phyloP scores from a whole-genome alignment of 2,888 invertebrate genomes.

The Stenoptilia bipunctidactyla region DNA sequence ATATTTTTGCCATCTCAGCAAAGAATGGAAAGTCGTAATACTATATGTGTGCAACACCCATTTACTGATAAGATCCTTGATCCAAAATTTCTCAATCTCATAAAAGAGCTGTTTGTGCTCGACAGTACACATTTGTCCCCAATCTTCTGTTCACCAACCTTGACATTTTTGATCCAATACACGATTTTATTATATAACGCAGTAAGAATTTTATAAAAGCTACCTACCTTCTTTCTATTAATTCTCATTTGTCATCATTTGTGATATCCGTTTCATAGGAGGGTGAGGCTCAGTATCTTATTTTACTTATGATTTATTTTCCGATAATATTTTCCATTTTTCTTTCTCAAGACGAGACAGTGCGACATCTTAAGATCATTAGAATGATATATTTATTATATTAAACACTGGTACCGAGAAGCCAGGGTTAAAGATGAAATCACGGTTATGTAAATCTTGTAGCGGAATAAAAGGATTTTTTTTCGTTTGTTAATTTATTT shows the following conservation, averaged over 20 bases:
- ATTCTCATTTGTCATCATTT: slow-evolving; percentile 48
- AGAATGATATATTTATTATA: slow-evolving; percentile 8
- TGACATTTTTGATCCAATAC: background rate
- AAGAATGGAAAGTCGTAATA: no score
- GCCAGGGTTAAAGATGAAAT: background rate
- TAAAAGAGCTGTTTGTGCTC: no score
- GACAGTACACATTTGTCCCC: no score
- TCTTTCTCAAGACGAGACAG: slow-evolving; percentile 23
- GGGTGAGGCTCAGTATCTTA: slow-evolving; percentile 43
- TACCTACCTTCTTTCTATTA: slow-evolving; percentile 23
- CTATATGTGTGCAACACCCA: no score
- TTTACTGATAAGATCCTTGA: no score
- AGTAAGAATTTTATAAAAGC: slow-evolving; percentile 17
- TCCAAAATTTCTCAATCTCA: no score
- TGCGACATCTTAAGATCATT: slow-evolving; percentile 31
- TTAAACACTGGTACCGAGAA: background rate
- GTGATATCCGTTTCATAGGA: slow-evolving; percentile 38
- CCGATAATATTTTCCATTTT: slow-evolving; percentile 42
- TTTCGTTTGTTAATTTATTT: no score
- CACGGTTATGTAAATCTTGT: no score
- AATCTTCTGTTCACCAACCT: no score
- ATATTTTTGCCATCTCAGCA: no score
- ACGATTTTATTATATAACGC: slow-evolving; percentile 2
- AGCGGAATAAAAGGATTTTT: no score
- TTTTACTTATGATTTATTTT: slow-evolving; percentile 48